Evolutionary conservation across 1,140 invertebrate genomes (phyloP).

Genomic region (Theocolax elegans): DNA sequence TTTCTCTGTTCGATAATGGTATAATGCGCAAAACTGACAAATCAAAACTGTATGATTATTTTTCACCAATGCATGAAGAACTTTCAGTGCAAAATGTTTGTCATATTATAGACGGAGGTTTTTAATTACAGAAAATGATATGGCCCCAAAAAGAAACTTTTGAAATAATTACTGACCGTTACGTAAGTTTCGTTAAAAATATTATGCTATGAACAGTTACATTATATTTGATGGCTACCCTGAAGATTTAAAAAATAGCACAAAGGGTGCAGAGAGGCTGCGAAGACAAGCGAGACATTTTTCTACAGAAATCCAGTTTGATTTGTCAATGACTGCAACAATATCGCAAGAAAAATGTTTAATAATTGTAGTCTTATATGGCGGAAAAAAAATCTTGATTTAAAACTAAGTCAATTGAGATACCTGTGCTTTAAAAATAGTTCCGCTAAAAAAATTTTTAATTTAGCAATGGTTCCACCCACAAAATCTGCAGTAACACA

Average conservation of each 20-base stretch:
- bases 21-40: slow-evolving; percentile 57
- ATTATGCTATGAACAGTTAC: slow-evolving; percentile 22
- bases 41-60: slow-evolving; percentile 54
- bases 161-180: slow-evolving; percentile 26
- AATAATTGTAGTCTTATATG: not conserved
- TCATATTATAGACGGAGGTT: slow-evolving; percentile 46
- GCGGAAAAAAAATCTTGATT: slow-evolving; percentile 17
- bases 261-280: slow-evolving; percentile 27
- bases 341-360: slow-evolving; percentile 57
- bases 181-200: slow-evolving; percentile 42
- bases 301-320: slow-evolving; percentile 50
- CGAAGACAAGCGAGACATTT: slow-evolving; percentile 1
- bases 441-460: not conserved
- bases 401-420: not conserved
- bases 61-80: slow-evolving; percentile 20
- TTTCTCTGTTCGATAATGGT: slow-evolving; percentile 48
- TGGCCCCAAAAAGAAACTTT: slow-evolving; percentile 42
- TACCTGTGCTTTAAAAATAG: not conserved
- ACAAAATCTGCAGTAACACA: slow-evolving; percentile 35
- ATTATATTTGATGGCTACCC: slow-evolving; percentile 47
- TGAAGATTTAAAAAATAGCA: slow-evolving; percentile 6
- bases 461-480: slow-evolving; percentile 28
- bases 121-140: slow-evolving; percentile 44
- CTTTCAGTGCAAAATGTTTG: not conserved
- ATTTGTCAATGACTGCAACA: slow-evolving; percentile 53